Evolutionary conservation across 2,113 vertebrate species (phyloP).

Genomic region (Xenus cinereus): DNA sequence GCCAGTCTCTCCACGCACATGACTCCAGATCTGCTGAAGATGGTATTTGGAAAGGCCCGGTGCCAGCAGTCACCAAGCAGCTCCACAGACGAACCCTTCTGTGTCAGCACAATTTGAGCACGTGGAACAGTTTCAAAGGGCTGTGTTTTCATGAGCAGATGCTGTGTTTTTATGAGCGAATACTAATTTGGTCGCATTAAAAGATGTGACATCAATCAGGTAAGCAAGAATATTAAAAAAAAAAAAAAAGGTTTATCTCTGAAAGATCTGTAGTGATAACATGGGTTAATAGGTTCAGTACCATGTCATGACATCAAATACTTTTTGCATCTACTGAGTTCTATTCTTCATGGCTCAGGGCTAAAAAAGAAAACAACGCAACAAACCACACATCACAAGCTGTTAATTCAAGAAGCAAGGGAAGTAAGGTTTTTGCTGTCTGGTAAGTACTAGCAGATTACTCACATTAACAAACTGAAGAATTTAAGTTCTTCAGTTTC

Average conservation of each 20-base stretch:
- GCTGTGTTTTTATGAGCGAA: neutral
- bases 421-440: neutral
- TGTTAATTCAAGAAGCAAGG: neutral
- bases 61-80: constrained; percentile 37
- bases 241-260: neutral
- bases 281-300: neutral
- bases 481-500: neutral
- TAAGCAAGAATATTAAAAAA: neutral
- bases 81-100: neutral
- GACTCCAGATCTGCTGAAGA: constrained; percentile 6
- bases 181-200: neutral
- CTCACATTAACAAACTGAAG: neutral
- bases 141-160: neutral
- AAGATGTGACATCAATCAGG: neutral
- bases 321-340: neutral
- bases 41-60: neutral
- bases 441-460: neutral
- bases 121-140: neutral
- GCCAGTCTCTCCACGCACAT: neutral
- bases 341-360: neutral
- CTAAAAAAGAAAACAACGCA: neutral
- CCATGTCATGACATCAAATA: neutral
- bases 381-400: neutral
- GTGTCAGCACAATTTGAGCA: constrained; percentile 9
- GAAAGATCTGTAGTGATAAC: neutral